Evolutionary conservation across 2,113 vertebrate genomes (phyloP).

Genomic region (Entomyzon cyanotis): DNA sequence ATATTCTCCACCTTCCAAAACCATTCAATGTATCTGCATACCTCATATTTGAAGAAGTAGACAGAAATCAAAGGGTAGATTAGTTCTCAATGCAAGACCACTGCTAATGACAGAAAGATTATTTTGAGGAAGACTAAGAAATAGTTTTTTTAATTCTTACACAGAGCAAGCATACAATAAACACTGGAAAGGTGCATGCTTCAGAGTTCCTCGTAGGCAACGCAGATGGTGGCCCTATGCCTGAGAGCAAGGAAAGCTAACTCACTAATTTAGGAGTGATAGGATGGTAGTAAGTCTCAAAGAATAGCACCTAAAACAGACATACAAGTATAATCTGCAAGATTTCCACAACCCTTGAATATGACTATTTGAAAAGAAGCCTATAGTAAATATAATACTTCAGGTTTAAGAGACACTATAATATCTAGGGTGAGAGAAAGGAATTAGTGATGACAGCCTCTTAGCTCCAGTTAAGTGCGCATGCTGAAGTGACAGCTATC

Average conservation of each 20-base stretch:
- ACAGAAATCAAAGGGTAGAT: background rate
- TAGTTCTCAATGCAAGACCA: background rate
- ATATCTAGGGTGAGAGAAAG: background rate
- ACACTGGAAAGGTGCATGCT: background rate
- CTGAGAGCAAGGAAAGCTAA: background rate
- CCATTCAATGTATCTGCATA: background rate
- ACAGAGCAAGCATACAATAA: background rate
- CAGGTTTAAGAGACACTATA: background rate
- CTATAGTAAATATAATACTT: background rate
- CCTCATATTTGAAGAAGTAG: background rate
- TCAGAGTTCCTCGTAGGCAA: background rate
- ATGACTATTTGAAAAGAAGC: background rate
- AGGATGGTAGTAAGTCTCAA: background rate
- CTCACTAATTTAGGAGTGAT: background rate
- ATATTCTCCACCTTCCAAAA: background rate
- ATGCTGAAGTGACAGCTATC: background rate
- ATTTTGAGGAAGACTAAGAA: background rate
- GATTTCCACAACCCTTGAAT: background rate
- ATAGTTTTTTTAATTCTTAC: background rate
- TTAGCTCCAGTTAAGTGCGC: background rate
- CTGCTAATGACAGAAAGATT: background rate
- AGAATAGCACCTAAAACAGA: background rate
- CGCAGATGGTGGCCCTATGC: accelerated
- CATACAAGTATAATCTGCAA: background rate
- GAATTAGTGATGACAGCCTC: background rate